These are phyloP conservation scores for Amphipoea lucens DNA, from an alignment of 2,888 invertebrate genomes.

Conservation along the genomic window DNA sequence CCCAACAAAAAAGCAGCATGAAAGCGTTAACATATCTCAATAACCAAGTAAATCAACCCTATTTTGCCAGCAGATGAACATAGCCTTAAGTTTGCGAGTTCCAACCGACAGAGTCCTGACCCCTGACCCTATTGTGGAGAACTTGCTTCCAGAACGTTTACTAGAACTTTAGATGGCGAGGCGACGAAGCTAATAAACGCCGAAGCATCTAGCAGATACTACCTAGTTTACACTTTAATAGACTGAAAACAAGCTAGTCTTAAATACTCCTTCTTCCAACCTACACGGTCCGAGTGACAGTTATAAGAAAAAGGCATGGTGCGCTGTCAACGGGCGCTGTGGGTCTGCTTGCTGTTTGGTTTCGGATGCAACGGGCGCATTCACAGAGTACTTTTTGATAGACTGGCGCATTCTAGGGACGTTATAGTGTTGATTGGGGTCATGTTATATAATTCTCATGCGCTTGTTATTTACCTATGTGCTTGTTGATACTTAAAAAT, in stretches of 20 bases:
- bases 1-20: not conserved
- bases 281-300: too few relatives aligned
- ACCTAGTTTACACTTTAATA: conserved; percentile 16
- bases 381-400: too few relatives aligned
- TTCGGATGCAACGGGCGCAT: too few relatives aligned
- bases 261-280: too few relatives aligned
- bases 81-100: conserved; percentile 18
- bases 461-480: too few relatives aligned
- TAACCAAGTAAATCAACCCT: not conserved
- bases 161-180: conserved; percentile 22
- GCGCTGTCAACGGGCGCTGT: too few relatives aligned
- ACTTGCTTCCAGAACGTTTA: conserved; percentile 12
- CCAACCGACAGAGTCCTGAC: not conserved
- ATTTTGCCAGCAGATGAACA: not conserved
- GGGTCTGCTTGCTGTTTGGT: too few relatives aligned
- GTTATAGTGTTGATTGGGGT: too few relatives aligned
- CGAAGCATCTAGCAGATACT: conserved; percentile 10
- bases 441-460: too few relatives aligned
- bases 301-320: too few relatives aligned
- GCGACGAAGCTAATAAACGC: conserved; percentile 26
- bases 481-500: too few relatives aligned
- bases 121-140: conserved; percentile 15
- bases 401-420: too few relatives aligned
- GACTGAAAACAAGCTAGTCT: not conserved
- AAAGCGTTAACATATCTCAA: not conserved